Percentiles rank a stretch among this genome's conserved stretches.
These are phyloP conservation scores for Turritopsis rubra DNA, from an alignment of 30 jellyfish, hydroid and myxozoan genomes.

Conservation along the genomic window DNA sequence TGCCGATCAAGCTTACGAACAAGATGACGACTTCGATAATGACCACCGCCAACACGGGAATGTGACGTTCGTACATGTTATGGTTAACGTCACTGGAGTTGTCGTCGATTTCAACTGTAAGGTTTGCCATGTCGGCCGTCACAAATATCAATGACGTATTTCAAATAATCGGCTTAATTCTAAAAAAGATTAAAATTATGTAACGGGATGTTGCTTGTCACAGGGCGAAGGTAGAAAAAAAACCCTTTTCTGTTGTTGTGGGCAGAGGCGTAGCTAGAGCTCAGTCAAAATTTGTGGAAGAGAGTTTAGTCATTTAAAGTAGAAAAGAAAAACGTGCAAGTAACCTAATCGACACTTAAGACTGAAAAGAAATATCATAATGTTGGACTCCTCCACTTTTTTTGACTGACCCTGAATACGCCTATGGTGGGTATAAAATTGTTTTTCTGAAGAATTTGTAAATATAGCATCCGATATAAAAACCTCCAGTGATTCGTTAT, in stretches of 20 bases:
- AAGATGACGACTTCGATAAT: constrained; percentile 34
- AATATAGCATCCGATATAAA: too few species aligned
- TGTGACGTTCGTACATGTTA: background rate
- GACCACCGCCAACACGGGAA: constrained; percentile 19
- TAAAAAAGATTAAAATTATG: background rate
- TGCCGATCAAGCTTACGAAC: constrained; percentile 63
- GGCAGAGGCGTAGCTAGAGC: too few species aligned
- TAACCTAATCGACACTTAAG: background rate
- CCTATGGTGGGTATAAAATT: background rate
- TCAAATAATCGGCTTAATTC: background rate
- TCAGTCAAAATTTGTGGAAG: too few species aligned
- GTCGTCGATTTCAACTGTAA: background rate
- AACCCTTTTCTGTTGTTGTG: too few species aligned
- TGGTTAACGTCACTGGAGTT: background rate
- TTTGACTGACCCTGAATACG: background rate
- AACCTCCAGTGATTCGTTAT: too few species aligned
- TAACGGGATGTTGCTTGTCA: background rate
- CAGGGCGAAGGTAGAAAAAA: background rate
- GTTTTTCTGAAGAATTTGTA: background rate
- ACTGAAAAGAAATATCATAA: background rate
- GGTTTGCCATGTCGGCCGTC: background rate
- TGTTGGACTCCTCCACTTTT: background rate
- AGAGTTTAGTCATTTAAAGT: too few species aligned
- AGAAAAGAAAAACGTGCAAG: background rate
- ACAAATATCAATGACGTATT: background rate